Conservation (phyloP, 2,113 vertebrate genomes). For the Nestor notabilis region DNA sequence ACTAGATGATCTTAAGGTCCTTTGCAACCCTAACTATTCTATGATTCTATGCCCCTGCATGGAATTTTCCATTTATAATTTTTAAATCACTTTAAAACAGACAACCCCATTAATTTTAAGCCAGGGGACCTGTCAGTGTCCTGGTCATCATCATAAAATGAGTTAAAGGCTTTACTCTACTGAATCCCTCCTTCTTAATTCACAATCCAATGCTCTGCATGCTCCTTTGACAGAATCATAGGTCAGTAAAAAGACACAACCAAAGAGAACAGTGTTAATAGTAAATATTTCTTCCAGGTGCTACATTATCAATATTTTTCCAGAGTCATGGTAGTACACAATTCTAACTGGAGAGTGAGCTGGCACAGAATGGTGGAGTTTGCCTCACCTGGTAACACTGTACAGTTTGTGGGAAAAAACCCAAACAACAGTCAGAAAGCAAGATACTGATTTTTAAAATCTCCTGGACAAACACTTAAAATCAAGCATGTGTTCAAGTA, state of each 20-base stretch:
- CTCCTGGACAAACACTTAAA: neutral
- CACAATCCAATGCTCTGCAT: fast-evolving
- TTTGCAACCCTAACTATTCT: too few relatives aligned
- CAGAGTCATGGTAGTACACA: neutral
- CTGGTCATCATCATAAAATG: fast-evolving
- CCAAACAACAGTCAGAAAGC: neutral
- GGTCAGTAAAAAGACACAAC: neutral
- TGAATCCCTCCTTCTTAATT: neutral
- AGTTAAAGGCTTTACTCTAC: neutral
- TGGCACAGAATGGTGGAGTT: neutral
- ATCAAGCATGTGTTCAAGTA: neutral
- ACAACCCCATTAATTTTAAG: neutral
- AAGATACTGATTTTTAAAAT: neutral
- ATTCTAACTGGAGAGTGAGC: neutral
- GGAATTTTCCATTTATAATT: neutral
- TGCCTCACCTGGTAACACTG: neutral
- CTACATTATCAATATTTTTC: neutral
- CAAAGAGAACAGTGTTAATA: neutral
- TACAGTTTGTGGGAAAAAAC: neutral
- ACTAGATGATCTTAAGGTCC: too few relatives aligned
- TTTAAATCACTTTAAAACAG: neutral
- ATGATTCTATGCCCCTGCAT: neutral
- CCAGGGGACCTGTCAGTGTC: neutral
- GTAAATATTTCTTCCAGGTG: neutral
- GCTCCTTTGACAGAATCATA: neutral